Percentiles rank a stretch among this genome's conserved stretches.
These are phyloP conservation scores for Malurus splendens DNA, from an alignment of 2,797 vertebrate species.

Conservation along the genomic window DNA sequence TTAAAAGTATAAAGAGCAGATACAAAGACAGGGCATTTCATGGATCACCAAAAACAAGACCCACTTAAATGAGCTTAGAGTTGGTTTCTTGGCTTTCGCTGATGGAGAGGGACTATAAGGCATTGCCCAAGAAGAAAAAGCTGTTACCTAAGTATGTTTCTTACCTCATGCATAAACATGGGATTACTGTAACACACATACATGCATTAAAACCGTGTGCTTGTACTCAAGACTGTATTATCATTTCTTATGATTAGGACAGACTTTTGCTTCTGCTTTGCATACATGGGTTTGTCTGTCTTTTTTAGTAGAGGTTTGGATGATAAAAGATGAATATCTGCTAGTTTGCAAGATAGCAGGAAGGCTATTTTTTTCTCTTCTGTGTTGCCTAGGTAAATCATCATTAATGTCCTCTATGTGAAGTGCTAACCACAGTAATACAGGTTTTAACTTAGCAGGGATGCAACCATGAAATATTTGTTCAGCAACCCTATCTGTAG, in stretches of 20 bases:
- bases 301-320: background rate
- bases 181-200: conserved; percentile 69
- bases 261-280: conserved; percentile 7
- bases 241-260: background rate
- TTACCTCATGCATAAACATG: conserved; percentile 78
- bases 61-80: conserved; percentile 91
- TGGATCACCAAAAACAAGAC: conserved; percentile 92
- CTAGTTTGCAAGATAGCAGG: conserved; percentile 2
- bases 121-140: conserved; percentile 79
- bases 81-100: conserved; percentile 80
- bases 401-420: conserved; percentile 41
- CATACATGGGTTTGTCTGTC: background rate
- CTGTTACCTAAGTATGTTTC: conserved; percentile 77
- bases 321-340: conserved; percentile 16
- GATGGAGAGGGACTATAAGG: conserved; percentile 72
- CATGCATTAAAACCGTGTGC: conserved; percentile 14
- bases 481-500: conserved; percentile 43
- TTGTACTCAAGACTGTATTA: conserved; percentile 49
- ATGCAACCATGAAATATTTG: conserved; percentile 44
- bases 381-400: conserved; percentile 45
- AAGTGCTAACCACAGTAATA: conserved; percentile 48
- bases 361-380: conserved; percentile 18
- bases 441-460: conserved; percentile 31
- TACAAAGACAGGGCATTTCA: conserved; percentile 92
- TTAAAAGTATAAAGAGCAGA: conserved; percentile 93